phyloP scores from a whole-genome alignment of 2,888 invertebrate genomes.

The Drosophila parthenogenetica region DNA sequence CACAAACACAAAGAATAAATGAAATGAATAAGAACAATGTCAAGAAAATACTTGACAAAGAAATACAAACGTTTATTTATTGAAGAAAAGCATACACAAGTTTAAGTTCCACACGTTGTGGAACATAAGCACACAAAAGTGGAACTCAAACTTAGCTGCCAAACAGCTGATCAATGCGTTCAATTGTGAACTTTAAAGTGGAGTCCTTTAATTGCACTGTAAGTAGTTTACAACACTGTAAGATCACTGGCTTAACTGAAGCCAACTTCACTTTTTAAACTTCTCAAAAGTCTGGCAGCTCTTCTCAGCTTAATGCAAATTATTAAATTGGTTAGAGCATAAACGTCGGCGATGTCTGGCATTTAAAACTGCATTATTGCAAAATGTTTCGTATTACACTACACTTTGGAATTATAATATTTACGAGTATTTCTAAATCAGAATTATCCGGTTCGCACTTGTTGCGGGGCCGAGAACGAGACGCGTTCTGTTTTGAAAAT shows the following conservation, averaged over 20 bases:
- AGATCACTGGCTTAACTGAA: not conserved
- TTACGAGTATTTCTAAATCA: slow-evolving; percentile 9
- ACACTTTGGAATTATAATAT: not conserved
- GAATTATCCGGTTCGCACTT: slow-evolving; percentile 52
- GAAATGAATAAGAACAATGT: not conserved
- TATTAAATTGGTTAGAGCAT: too few relatives aligned
- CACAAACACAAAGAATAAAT: not conserved
- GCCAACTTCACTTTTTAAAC: not conserved
- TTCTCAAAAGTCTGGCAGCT: not conserved
- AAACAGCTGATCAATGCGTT: too few relatives aligned
- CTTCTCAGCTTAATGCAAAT: not conserved
- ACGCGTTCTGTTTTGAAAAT: slow-evolving; percentile 16
- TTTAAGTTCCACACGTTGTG: too few relatives aligned
- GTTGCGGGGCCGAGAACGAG: not conserved
- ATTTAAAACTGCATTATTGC: not conserved
- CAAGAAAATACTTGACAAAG: not conserved
- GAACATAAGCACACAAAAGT: too few relatives aligned
- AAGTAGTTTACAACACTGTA: too few relatives aligned
- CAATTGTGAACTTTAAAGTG: too few relatives aligned
- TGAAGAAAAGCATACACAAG: too few relatives aligned
- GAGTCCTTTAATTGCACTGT: not conserved
- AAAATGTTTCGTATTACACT: not conserved
- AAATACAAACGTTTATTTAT: not conserved
- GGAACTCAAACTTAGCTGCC: too few relatives aligned
- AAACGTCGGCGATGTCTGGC: not conserved